Evolutionary conservation across 2,113 vertebrate species (phyloP).

Genomic region (Irena cyanogastra): DNA sequence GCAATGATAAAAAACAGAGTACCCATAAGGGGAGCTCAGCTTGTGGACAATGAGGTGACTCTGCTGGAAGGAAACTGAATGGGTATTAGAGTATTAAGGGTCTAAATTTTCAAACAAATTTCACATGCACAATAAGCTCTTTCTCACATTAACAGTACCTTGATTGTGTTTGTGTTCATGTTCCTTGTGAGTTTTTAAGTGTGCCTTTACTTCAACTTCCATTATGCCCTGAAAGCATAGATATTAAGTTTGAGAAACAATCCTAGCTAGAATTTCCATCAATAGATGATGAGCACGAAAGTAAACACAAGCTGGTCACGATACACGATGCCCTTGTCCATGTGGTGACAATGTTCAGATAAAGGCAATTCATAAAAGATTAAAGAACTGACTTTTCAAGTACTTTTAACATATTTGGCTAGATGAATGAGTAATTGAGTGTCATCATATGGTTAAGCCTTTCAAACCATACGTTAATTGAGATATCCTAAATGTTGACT

Average conservation of each 20-base stretch:
- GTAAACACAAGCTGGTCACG: neutral
- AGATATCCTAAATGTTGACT: constrained; percentile 65
- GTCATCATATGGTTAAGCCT: constrained; percentile 53
- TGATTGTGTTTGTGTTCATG: neutral
- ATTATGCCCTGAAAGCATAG: neutral
- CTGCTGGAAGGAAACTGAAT: neutral
- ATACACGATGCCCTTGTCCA: neutral
- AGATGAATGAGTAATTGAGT: constrained; percentile 31
- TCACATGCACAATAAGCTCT: neutral
- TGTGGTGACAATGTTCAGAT: constrained; percentile 33
- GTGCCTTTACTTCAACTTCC: neutral
- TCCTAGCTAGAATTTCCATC: neutral
- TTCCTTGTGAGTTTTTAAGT: neutral
- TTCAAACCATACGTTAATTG: constrained; percentile 59
- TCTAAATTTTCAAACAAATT: neutral
- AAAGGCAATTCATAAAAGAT: constrained; percentile 56
- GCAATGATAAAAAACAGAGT: neutral
- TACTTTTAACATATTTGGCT: constrained; percentile 33
- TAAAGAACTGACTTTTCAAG: constrained; percentile 50
- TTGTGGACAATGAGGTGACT: neutral
- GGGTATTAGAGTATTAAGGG: neutral
- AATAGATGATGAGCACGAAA: neutral
- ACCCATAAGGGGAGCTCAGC: neutral
- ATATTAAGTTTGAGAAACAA: neutral
- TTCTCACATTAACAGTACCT: neutral